phyloP scores from a whole-genome alignment of 2,888 invertebrate genomes.

The Apocheima hispidaria region DNA sequence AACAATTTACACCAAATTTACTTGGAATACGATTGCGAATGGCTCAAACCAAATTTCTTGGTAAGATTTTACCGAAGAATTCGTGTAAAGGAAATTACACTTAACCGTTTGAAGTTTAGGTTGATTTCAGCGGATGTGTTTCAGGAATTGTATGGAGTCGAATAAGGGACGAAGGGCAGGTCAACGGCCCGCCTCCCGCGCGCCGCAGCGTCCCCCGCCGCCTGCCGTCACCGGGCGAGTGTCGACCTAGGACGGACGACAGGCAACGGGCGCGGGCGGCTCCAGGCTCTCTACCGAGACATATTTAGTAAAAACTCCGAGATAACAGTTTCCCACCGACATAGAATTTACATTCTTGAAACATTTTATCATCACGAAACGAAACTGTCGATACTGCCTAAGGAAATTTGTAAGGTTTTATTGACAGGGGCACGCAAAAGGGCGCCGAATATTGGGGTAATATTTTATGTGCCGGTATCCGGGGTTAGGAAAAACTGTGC shows the following conservation, averaged over 20 bases:
- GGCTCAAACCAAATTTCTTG: slow-evolving; percentile 70
- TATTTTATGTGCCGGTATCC: slow-evolving; percentile 42
- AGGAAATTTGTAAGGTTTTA: slow-evolving; percentile 45
- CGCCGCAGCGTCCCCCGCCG: slow-evolving; percentile 36
- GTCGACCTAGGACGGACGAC: slow-evolving; percentile 45
- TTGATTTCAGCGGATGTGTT: slow-evolving; percentile 63
- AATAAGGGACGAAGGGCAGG: slow-evolving; percentile 68
- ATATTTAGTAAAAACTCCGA: slow-evolving; percentile 58
- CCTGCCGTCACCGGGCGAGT: slow-evolving; percentile 49
- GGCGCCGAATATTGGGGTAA: slow-evolving; percentile 41
- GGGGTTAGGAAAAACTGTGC: slow-evolving; percentile 35
- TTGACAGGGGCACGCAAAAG: slow-evolving; percentile 44
- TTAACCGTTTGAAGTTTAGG: slow-evolving; percentile 65
- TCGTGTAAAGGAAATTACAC: slow-evolving; percentile 61
- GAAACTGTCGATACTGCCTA: slow-evolving; percentile 40
- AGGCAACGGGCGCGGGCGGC: slow-evolving; percentile 44
- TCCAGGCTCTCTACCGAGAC: slow-evolving; percentile 54
- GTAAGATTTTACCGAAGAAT: slow-evolving; percentile 55
- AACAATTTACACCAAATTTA: slow-evolving; percentile 72
- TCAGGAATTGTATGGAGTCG: slow-evolving; percentile 51
- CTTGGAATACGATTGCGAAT: slow-evolving; percentile 72
- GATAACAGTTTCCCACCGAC: slow-evolving; percentile 52
- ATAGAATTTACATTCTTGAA: slow-evolving; percentile 50
- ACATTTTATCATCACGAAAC: slow-evolving; percentile 45
- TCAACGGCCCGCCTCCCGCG: slow-evolving; percentile 65